Evolutionary conservation across 2,797 vertebrate genomes (phyloP).

Genomic region (Danio albolineatus): DNA sequence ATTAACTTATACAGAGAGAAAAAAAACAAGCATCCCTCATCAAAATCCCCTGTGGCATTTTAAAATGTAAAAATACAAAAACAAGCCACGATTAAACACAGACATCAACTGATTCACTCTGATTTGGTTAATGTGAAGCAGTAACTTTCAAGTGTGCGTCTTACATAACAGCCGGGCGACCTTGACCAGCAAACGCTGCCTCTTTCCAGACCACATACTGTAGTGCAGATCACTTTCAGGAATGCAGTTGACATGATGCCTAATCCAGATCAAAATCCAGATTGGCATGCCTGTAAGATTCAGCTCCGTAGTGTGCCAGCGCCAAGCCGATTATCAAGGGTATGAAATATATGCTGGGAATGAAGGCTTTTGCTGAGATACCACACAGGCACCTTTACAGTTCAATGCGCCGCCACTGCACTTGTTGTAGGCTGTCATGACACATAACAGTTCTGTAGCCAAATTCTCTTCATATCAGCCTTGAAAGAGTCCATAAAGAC

Average conservation of each 20-base stretch:
- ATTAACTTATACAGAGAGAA: neutral
- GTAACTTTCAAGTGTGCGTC: neutral
- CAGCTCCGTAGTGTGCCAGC: conserved; percentile 8
- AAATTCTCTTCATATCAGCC: conserved; percentile 19
- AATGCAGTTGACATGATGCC: conserved; percentile 23
- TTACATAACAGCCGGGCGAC: conserved; percentile 5
- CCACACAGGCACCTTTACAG: neutral
- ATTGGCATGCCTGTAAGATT: conserved; percentile 18
- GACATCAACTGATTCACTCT: neutral
- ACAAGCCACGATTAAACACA: neutral
- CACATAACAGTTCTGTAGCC: neutral
- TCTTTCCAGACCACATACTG: neutral
- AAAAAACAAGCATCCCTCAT: neutral
- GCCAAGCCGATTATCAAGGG: conserved; percentile 23
- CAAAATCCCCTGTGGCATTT: neutral
- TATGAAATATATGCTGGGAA: conserved; percentile 32
- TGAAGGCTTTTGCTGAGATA: conserved; percentile 11
- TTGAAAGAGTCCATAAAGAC: conserved; percentile 16
- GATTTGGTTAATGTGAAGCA: neutral
- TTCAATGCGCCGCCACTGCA: neutral
- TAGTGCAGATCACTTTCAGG: conserved; percentile 18
- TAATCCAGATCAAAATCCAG: conserved; percentile 45
- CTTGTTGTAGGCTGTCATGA: conserved; percentile 1
- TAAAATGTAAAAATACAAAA: neutral
- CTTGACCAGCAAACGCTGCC: neutral